Conservation (phyloP, 2,888 invertebrate species). For the Drosophila sordidula region DNA sequence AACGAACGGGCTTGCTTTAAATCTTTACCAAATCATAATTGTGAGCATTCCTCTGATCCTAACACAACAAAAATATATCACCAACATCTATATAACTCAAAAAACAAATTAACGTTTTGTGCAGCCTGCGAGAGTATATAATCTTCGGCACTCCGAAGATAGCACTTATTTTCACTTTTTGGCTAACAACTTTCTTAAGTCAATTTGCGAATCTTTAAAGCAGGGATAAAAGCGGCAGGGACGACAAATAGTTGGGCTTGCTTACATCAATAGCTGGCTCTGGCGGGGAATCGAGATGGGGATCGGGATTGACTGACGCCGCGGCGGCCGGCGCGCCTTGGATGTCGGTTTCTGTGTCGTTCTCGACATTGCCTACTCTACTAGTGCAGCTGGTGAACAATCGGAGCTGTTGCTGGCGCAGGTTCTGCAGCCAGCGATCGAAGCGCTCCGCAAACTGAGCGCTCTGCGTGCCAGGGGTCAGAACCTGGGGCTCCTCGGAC, state of each 20-base stretch:
- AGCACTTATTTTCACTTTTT: slow-evolving; percentile 11
- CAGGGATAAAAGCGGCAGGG: slow-evolving; percentile 6
- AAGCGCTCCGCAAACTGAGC: slow-evolving; percentile 67
- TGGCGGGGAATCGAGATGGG: slow-evolving; percentile 33
- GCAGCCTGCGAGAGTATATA: neutral
- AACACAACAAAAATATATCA: no score
- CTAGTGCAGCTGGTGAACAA: slow-evolving; percentile 73
- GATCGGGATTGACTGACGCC: slow-evolving; percentile 12
- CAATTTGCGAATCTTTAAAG: slow-evolving; percentile 42
- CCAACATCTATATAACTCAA: no score
- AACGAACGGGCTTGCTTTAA: no score
- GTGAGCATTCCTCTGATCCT: no score
- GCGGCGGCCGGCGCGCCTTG: slow-evolving; percentile 16
- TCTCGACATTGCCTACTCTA: slow-evolving; percentile 67
- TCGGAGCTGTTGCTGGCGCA: slow-evolving; percentile 68
- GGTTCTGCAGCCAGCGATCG: slow-evolving; percentile 71
- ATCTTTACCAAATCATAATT: no score
- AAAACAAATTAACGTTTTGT: no score
- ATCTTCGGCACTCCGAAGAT: slow-evolving; percentile 26
- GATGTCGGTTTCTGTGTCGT: slow-evolving; percentile 44
- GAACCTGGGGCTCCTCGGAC: slow-evolving; percentile 49
- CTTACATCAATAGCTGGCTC: slow-evolving; percentile 59
- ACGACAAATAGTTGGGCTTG: slow-evolving; percentile 37
- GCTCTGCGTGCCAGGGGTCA: slow-evolving; percentile 62
- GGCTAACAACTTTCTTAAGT: slow-evolving; percentile 39